Evolutionary conservation across 2,888 invertebrate species (phyloP).

Genomic region (Folsomia manolachei): DNA sequence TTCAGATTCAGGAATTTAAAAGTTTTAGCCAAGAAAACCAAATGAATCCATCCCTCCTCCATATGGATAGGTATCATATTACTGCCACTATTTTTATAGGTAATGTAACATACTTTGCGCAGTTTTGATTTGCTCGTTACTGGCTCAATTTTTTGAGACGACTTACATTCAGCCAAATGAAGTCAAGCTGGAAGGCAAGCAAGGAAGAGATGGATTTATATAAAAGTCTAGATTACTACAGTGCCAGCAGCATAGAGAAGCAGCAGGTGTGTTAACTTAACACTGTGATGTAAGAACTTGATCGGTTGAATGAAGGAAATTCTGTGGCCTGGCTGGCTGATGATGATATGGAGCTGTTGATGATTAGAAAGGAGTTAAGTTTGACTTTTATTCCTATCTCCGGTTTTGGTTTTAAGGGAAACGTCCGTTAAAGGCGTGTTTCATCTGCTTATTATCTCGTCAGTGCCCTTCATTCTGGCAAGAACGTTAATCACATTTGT

Average conservation of each 20-base stretch:
- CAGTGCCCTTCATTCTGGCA: conserved; percentile 40
- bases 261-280: conserved; percentile 17
- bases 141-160: not conserved
- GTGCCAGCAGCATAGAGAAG: too few species aligned
- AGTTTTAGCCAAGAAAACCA: not conserved
- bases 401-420: conserved; percentile 24
- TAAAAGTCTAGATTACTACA: too few species aligned
- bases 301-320: not conserved
- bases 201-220: too few species aligned
- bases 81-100: too few species aligned
- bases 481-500: conserved; percentile 50
- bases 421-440: conserved; percentile 44
- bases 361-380: conserved; percentile 41
- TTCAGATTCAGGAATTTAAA: not conserved
- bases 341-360: conserved; percentile 27
- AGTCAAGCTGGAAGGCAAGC: too few species aligned
- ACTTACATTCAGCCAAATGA: not conserved
- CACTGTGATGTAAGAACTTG: conserved; percentile 7
- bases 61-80: not conserved
- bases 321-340: not conserved
- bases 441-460: conserved; percentile 50
- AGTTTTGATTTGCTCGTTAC: not conserved
- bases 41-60: not conserved
- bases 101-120: too few species aligned
- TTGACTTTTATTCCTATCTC: conserved; percentile 39